Percentiles rank a stretch among this genome's conserved stretches.
Evolutionary conservation across 2,113 vertebrate genomes (phyloP).

Genomic region (Antigone vipio): DNA sequence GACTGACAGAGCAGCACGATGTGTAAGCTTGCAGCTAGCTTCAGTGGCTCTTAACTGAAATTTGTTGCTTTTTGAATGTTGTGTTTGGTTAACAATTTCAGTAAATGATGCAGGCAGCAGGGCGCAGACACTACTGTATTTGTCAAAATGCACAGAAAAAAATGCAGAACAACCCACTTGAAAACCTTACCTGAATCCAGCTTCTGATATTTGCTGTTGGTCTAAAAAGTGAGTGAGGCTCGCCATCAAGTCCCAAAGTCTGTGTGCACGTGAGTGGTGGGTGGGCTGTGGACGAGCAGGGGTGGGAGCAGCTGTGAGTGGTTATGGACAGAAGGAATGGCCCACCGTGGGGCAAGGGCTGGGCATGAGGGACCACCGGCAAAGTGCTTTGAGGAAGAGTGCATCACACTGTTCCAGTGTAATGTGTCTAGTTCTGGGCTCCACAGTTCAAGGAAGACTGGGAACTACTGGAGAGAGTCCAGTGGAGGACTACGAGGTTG

Average conservation of each 20-base stretch:
- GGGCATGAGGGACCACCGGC: neutral
- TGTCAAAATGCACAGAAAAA: neutral
- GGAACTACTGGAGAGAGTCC: too few relatives aligned
- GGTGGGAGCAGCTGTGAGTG: neutral
- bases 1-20: neutral
- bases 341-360: neutral
- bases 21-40: neutral
- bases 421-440: too few relatives aligned
- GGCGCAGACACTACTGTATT: neutral
- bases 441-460: too few relatives aligned
- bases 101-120: neutral
- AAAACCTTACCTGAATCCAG: neutral
- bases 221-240: neutral
- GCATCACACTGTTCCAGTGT: fast-evolving
- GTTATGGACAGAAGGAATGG: neutral
- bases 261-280: fast-evolving
- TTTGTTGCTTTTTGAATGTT: neutral
- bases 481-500: too few relatives aligned
- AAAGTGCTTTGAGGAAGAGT: neutral
- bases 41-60: neutral
- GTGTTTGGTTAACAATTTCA: neutral
- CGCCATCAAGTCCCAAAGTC: neutral
- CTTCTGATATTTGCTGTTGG: neutral
- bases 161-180: neutral
- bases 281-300: neutral